Percentiles rank a stretch among this genome's conserved stretches.
Conservation (phyloP, 2,797 vertebrate genomes). For the Mormyrops attenuatus region DNA sequence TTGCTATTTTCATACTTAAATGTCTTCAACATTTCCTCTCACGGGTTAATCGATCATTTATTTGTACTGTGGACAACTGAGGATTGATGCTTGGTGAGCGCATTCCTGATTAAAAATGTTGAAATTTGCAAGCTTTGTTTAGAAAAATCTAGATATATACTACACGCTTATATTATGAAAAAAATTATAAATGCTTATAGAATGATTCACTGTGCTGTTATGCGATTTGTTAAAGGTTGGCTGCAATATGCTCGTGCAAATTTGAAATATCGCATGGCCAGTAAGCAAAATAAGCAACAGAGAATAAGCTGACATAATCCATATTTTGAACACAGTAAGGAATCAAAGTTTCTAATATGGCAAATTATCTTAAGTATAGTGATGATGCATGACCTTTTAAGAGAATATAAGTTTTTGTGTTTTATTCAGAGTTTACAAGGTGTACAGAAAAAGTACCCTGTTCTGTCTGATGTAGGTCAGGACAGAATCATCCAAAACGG, state of each 20-base stretch:
- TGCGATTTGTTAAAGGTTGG: not conserved
- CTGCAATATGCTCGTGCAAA: not conserved
- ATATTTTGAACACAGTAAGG: not conserved
- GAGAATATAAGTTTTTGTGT: not conserved
- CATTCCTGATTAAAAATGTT: not conserved
- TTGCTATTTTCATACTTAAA: not conserved
- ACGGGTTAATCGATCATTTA: not conserved
- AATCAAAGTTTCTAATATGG: not conserved
- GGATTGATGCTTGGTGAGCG: not conserved
- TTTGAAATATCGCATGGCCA: not conserved
- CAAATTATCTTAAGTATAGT: not conserved
- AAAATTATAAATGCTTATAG: not conserved
- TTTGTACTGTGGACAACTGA: not conserved
- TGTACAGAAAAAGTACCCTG: not conserved
- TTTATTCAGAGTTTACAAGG: not conserved
- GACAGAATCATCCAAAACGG: not conserved
- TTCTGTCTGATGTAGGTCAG: not conserved
- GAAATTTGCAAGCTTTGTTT: not conserved
- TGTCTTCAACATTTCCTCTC: not conserved
- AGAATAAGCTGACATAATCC: not conserved
- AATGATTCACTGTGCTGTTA: not conserved
- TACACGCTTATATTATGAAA: not conserved
- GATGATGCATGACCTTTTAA: not conserved
- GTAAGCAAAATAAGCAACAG: not conserved
- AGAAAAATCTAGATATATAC: not conserved